Base-by-base conservation (phyloP, 2,113 vertebrate genomes). In the Rostratula benghalensis region DNA sequence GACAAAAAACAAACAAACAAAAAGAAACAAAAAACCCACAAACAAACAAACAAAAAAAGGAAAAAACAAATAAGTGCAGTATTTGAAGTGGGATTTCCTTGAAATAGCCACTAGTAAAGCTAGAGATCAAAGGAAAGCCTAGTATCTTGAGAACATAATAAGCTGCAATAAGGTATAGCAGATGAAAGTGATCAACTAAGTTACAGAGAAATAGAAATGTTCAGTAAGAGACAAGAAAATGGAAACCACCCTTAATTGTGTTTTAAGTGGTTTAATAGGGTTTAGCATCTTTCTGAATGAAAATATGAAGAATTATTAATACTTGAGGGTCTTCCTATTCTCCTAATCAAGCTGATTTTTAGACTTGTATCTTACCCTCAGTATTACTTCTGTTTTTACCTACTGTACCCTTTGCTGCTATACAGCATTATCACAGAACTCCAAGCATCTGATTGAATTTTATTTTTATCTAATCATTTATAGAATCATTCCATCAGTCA, bases 1-100 rank as follows among this genome's bases (percentile, higher is more conserved):
- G 7, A 21, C 5, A 21, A 11, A 10, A 27, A 89, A n/a, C n/a
- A 45, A 8, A 21, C 53, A 28, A 23, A 31, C 14, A 27, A 61
- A 30, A 3, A 25, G 2, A 41, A 6, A 31, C 74, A 1, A 73
- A 39, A 45, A 8, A 21, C 53, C n/a, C n/a, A n/a, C n/a, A n/a
- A n/a, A n/a, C n/a, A n/a, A n/a, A n/a, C n/a, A 45, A 8, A 21
- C 53, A 28, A 23, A 31, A 17, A 27, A 61, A 30, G 9, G 3
- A 3, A 25, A 2, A 41, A 6, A 31, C 74, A 1, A 73, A 39
- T 19, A 21, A n/a, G 75, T 3, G 14, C 1, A 0, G 3, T 11
- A 13, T 1, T 39, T 31, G 30, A 35, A 39, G 71, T 0, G 22
- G 25, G 16, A 60, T 17, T 37, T 70, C 68, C 76, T 20, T 25